Evolutionary conservation across 1,140 invertebrate genomes (phyloP).

Genomic region (Zophobas morio): DNA sequence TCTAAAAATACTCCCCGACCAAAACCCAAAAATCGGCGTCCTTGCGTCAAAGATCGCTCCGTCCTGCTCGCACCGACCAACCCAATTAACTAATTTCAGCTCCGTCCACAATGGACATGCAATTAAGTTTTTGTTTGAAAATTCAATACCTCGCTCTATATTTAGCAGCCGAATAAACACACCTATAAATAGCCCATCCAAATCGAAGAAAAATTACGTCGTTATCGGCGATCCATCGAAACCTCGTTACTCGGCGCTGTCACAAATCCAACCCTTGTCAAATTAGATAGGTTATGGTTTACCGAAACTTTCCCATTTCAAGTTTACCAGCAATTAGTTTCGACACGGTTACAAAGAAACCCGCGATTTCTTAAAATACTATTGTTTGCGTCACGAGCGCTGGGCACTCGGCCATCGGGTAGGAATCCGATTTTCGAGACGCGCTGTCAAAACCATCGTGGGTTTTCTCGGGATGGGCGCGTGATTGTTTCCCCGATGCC

Average conservation of each 20-base stretch:
- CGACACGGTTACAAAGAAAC: too few species aligned
- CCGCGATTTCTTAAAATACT: too few species aligned
- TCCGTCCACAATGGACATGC: background rate
- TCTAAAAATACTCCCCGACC: too few species aligned
- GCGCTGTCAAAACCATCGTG: slow-evolving; percentile 8
- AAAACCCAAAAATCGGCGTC: too few species aligned
- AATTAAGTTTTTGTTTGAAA: background rate
- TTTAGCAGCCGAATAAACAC: background rate
- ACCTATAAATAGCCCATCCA: background rate
- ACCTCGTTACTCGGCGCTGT: background rate
- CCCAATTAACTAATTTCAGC: too few species aligned
- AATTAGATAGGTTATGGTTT: background rate
- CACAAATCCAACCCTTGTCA: background rate
- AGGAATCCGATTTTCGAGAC: too few species aligned
- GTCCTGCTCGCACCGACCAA: too few species aligned
- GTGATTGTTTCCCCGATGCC: too few species aligned
- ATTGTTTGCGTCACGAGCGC: too few species aligned
- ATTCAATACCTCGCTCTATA: background rate
- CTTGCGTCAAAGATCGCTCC: too few species aligned
- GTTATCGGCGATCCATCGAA: background rate
- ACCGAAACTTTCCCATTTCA: background rate
- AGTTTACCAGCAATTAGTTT: background rate
- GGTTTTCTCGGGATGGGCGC: background rate
- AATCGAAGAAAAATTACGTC: background rate
- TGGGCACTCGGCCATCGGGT: too few species aligned